Evolutionary conservation across 2,797 vertebrate species (phyloP).

Genomic region (Taeniopygia guttata): DNA sequence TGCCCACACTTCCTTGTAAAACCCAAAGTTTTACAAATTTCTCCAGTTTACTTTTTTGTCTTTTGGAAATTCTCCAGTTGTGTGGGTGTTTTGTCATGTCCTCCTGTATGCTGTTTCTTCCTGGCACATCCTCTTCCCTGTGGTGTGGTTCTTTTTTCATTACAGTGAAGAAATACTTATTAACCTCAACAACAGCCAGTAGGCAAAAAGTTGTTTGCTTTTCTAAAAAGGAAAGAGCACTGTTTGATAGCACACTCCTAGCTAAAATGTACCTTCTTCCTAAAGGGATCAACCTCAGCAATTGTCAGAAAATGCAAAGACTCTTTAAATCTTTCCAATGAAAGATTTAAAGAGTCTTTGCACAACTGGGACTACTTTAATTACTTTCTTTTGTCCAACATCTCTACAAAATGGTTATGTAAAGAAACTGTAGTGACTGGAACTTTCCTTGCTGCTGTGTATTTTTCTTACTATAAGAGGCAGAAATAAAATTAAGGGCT

Average conservation of each 20-base stretch:
- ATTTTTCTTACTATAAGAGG: not conserved
- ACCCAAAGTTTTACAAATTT: not conserved
- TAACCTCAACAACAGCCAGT: not conserved
- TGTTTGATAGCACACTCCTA: not conserved
- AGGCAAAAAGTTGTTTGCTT: not conserved
- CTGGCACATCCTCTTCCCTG: not conserved
- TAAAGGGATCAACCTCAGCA: not conserved
- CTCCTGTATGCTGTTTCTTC: not conserved
- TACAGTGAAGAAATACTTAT: not conserved
- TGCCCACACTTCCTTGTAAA: not conserved
- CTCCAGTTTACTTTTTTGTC: not conserved
- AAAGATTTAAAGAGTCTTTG: too few relatives aligned
- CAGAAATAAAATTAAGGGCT: constrained; percentile 1
- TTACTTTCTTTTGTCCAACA: not conserved
- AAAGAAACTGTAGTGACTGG: constrained; percentile 2
- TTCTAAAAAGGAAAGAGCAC: not conserved
- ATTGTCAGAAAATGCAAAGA: not conserved
- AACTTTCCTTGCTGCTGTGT: not conserved
- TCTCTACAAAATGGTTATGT: not conserved
- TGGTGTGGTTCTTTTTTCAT: not conserved
- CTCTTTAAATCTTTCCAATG: not conserved
- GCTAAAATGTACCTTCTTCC: not conserved
- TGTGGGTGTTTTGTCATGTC: not conserved
- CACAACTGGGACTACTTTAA: not conserved
- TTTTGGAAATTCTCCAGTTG: not conserved